Base-by-base conservation (phyloP, 2,113 vertebrate species). In the Argyrosomus japonicus region DNA sequence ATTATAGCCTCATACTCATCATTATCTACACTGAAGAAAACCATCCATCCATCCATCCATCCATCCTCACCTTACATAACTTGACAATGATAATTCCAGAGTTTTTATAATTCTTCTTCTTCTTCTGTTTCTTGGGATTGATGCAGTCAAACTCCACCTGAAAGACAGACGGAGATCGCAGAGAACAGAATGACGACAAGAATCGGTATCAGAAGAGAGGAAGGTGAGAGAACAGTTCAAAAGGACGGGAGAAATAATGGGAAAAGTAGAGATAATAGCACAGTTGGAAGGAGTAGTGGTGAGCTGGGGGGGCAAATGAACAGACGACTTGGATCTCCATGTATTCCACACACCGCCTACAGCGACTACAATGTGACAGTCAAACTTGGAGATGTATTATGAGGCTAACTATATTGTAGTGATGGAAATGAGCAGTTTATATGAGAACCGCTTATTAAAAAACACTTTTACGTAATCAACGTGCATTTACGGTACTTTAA, bases 41-140 rank as follows among this genome's bases (percentile, higher is more conserved):
- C 25, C 27, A 0, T 68, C 54, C n/a, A 45, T 36, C 61, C 27
- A 25, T 75, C 0, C 25, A 18, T 73, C 53, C 62, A 81, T 64
- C 13, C 51, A 40, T 0, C 61, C 93, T 96, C 89, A 99, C 98
- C 96, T 97, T 98, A 87, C 98, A 99, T 69, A 94, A 97, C 84
- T 97, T 97, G 58, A 99, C 89, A 36, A 99, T 92, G 79, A 99
- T 98, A 67, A 98, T 80, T 25, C 98, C 98, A 0, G 98, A 99
- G 87, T 99, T 99, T 90, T 97, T 99, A 77, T 99, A 99, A 78
- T 94, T 98, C 89, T 97, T 98, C 90, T 99, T 99, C 92, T 99
- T 99, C 94, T 96, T 98, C 88, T 99, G 97, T 88, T 99, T 99
- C 92, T 99, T 99, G 84, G 98, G 96, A 91, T 99, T 99, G 88